Percentiles rank a stretch among this genome's conserved stretches.
Evolutionary conservation across 2,113 vertebrate species (phyloP).

Genomic region (Mustelus asterias): DNA sequence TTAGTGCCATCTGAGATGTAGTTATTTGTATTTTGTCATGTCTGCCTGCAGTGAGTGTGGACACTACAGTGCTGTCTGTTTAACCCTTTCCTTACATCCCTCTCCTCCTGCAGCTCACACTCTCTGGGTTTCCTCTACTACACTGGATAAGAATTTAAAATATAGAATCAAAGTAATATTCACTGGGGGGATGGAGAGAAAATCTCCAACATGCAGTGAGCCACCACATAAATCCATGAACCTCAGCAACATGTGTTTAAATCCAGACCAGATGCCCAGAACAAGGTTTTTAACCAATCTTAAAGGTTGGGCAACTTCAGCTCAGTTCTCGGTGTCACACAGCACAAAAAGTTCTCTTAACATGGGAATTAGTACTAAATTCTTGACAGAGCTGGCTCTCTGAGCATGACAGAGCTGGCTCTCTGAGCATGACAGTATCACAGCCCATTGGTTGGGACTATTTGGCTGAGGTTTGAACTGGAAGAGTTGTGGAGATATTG

Average conservation of each 20-base stretch:
- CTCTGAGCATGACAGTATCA: not conserved
- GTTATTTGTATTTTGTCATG: too few relatives aligned
- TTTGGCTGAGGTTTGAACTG: not conserved
- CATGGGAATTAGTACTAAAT: not conserved
- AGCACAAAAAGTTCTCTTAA: not conserved
- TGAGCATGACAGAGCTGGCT: too few relatives aligned
- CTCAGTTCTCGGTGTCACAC: not conserved
- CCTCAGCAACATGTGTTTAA: too few relatives aligned
- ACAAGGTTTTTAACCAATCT: too few relatives aligned
- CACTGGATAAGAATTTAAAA: not conserved
- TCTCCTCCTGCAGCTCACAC: too few relatives aligned
- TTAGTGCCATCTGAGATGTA: too few relatives aligned
- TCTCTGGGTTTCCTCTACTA: too few relatives aligned
- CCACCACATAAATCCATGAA: not conserved
- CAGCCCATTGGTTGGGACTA: not conserved
- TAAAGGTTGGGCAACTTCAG: not conserved
- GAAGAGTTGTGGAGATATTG: not conserved
- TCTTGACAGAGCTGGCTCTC: not conserved
- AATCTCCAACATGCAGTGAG: not conserved
- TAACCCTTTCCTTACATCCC: too few relatives aligned
- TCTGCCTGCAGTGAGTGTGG: too few relatives aligned
- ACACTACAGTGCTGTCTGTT: too few relatives aligned
- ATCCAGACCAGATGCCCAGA: too few relatives aligned
- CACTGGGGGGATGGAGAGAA: not conserved
- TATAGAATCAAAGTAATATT: not conserved